These are phyloP conservation scores for Platysternon megacephalum DNA, from an alignment of 2,113 vertebrate species.

Conservation along the genomic window DNA sequence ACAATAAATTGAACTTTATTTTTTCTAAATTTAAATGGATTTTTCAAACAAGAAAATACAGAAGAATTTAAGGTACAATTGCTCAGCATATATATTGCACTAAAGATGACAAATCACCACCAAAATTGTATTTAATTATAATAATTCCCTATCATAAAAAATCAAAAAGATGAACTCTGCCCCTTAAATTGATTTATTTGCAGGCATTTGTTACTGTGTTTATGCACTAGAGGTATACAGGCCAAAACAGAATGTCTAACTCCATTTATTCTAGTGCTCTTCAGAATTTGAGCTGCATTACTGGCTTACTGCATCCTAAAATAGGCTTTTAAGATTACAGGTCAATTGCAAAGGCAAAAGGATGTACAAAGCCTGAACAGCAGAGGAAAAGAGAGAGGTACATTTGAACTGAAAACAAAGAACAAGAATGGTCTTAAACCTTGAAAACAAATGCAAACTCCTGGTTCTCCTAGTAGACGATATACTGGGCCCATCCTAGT, in stretches of 20 bases:
- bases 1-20: not conserved
- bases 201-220: not conserved
- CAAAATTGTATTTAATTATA: not conserved
- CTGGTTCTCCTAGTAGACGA: not conserved
- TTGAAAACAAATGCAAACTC: not conserved
- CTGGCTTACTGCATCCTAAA: not conserved
- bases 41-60: not conserved
- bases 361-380: not conserved
- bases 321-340: not conserved
- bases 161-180: fast-evolving
- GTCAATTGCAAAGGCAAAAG: not conserved
- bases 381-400: not conserved
- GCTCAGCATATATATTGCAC: not conserved
- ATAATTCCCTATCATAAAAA: not conserved
- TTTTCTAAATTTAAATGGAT: not conserved
- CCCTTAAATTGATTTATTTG: not conserved
- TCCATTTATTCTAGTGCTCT: not conserved
- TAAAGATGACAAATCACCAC: not conserved
- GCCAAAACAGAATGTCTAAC: not conserved
- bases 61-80: not conserved
- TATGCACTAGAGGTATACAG: not conserved
- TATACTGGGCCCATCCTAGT: not conserved
- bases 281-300: not conserved
- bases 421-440: not conserved
- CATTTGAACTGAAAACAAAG: not conserved